Evolutionary conservation across 30 jellyfish, hydroid and myxozoan genomes (phyloP).

Genomic region (Catostylus mosaicus): DNA sequence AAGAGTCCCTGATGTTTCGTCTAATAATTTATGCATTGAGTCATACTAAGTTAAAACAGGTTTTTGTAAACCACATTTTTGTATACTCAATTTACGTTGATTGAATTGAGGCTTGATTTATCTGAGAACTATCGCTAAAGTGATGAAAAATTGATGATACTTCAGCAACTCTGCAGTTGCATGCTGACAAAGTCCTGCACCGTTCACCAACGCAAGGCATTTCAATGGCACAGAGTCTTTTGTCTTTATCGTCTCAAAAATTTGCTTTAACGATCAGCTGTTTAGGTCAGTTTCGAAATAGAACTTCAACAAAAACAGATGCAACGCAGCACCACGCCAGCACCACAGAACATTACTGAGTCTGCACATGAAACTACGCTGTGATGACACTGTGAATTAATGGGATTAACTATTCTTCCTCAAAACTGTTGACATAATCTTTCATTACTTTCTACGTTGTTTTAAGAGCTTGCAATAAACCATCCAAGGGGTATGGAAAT

Average conservation of each 20-base stretch:
- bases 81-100: not conserved
- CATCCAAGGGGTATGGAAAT: not conserved
- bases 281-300: not conserved
- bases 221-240: not conserved
- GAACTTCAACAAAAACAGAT: not conserved
- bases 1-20: too few relatives aligned
- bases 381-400: constrained; percentile 14
- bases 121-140: not conserved
- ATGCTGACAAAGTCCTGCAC: not conserved
- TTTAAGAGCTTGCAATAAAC: not conserved
- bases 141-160: constrained; percentile 3
- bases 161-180: not conserved
- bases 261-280: too few relatives aligned
- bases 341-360: too few relatives aligned
- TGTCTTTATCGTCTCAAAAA: too few relatives aligned
- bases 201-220: not conserved
- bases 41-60: not conserved
- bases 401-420: not conserved
- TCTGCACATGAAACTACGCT: not conserved
- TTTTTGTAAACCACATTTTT: not conserved
- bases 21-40: not conserved
- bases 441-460: not conserved
- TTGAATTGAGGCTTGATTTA: not conserved
- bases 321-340: constrained; percentile 9
- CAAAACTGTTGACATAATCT: constrained; percentile 35